phyloP scores from a whole-genome alignment of 2,113 vertebrate species.

The Thamnaconus septentrionalis region DNA sequence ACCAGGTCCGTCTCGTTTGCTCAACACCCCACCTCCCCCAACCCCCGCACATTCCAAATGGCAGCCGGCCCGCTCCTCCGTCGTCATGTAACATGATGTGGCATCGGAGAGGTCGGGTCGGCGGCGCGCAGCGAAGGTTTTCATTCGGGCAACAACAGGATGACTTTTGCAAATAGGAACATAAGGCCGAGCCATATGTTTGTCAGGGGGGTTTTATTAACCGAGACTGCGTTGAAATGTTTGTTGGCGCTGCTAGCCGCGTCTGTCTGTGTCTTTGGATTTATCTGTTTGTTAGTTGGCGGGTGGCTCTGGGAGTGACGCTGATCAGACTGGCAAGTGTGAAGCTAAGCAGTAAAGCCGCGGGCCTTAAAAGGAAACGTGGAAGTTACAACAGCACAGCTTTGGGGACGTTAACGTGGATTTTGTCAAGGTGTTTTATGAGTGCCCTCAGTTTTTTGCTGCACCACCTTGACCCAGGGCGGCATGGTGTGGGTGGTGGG shows the following conservation, averaged over 20 bases:
- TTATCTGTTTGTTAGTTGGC: background rate
- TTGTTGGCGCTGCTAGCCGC: no score
- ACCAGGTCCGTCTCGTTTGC: constrained; percentile 49
- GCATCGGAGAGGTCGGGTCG: constrained; percentile 6
- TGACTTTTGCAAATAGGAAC: constrained; percentile 9
- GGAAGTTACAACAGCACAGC: background rate
- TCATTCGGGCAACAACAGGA: background rate
- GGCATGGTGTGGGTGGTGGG: constrained; percentile 86
- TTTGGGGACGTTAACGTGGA: no score
- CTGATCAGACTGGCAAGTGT: background rate
- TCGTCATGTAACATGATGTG: constrained; percentile 20
- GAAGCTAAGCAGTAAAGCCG: background rate
- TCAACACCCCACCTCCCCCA: constrained; percentile 27
- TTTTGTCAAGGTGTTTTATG: background rate
- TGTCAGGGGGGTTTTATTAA: background rate
- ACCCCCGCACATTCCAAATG: constrained; percentile 36
- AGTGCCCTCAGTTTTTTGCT: background rate
- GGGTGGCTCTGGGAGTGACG: background rate
- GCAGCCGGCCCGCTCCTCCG: constrained; percentile 13
- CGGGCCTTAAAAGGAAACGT: background rate
- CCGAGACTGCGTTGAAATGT: background rate
- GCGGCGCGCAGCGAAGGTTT: constrained; percentile 12
- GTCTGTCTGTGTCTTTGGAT: no score
- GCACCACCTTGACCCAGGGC: constrained; percentile 88
- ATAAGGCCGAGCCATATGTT: background rate